A percentile compares a stretch with the other conserved stretches of the same genome.
Conservation (phyloP, 2,888 invertebrate genomes). For the Caenorhabditis angaria region DNA sequence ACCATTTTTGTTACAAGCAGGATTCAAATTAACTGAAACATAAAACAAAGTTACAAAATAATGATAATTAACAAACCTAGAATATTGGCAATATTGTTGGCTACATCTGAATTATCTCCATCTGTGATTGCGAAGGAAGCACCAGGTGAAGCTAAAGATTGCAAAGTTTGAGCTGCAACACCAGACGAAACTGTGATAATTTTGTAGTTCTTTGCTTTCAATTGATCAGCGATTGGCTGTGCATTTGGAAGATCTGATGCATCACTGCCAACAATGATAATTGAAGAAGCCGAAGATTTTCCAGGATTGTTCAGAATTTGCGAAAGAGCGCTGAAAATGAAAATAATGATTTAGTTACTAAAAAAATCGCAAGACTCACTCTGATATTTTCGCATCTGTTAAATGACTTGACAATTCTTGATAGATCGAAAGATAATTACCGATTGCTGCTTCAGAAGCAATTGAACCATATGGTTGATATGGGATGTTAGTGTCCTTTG, state of each 20-base stretch:
- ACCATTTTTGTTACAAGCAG: conserved; percentile 21
- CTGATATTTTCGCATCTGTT: neutral
- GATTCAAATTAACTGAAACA: conserved; percentile 15
- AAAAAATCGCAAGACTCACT: neutral
- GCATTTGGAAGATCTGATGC: conserved; percentile 8
- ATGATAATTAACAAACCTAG: conserved; percentile 1
- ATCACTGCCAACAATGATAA: conserved; percentile 23
- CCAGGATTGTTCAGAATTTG: conserved; percentile 9
- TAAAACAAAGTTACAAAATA: neutral
- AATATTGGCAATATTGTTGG: conserved; percentile 15
- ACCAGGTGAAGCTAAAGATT: conserved; percentile 17
- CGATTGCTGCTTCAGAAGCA: neutral
- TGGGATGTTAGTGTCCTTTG: conserved; percentile 4
- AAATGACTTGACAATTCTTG: neutral
- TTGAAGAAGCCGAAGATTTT: neutral
- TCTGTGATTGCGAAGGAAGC: conserved; percentile 18
- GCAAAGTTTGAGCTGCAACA: conserved; percentile 15
- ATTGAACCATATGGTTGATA: conserved; percentile 15
- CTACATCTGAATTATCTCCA: conserved; percentile 15
- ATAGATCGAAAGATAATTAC: neutral
- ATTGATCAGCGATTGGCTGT: neutral
- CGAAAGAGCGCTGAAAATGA: conserved; percentile 9
- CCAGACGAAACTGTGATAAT: conserved; percentile 29
- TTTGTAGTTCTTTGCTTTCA: conserved; percentile 16
- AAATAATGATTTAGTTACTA: neutral